phyloP scores from a whole-genome alignment of 2,797 vertebrate species.

The Menidia menidia region DNA sequence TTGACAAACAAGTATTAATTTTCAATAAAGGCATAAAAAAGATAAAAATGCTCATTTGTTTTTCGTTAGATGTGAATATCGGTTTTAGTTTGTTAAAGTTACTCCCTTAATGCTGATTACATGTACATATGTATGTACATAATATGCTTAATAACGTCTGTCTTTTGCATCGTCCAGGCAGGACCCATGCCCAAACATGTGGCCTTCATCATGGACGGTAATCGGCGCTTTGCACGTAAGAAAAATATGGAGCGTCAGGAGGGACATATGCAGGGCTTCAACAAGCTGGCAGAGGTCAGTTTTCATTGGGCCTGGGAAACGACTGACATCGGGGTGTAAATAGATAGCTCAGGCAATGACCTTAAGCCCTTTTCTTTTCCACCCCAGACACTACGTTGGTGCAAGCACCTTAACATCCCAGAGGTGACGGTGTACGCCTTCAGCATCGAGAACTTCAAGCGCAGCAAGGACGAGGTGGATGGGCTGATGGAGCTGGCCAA shows the following conservation, averaged over 20 bases:
- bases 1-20: no score
- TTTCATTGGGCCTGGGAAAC: background rate
- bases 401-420: slow-evolving; percentile 91
- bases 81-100: background rate
- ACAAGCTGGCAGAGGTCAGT: slow-evolving; percentile 94
- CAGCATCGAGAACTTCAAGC: slow-evolving; percentile 99
- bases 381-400: slow-evolving; percentile 92
- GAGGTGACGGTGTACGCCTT: slow-evolving; percentile 99
- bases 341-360: background rate
- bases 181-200: slow-evolving; percentile 96
- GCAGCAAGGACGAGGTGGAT: slow-evolving; percentile 93
- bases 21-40: no score
- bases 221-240: slow-evolving; percentile 95
- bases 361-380: slow-evolving; percentile 21
- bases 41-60: no score
- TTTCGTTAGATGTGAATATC: no score
- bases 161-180: slow-evolving; percentile 77
- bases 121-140: background rate
- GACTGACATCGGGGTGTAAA: background rate
- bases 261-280: slow-evolving; percentile 95
- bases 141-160: background rate
- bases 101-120: background rate
- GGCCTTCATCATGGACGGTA: slow-evolving; percentile 99
- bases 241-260: slow-evolving; percentile 91
- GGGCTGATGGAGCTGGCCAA: slow-evolving; percentile 95